A percentile compares a stretch with the other conserved stretches of the same genome.
Evolutionary conservation across 1,140 invertebrate species (phyloP).

Genomic region (Drosophila guanche): DNA sequence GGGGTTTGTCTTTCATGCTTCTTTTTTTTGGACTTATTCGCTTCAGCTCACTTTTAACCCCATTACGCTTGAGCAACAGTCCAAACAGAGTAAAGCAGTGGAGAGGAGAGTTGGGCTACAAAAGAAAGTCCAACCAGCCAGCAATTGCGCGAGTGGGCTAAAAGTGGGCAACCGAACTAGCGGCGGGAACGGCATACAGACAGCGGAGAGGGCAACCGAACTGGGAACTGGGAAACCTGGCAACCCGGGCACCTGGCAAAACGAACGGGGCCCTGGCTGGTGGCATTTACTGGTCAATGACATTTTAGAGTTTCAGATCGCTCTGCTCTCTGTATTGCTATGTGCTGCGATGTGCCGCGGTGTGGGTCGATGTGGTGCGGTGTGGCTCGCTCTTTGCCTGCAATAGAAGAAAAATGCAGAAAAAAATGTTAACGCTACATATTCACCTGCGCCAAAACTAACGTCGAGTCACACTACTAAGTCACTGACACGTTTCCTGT

Average conservation of each 20-base stretch:
- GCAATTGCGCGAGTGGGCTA: constrained; percentile 72
- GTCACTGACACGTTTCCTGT: constrained; percentile 64
- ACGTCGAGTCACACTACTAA: constrained; percentile 65
- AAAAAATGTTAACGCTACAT: constrained; percentile 67
- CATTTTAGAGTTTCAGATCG: constrained; percentile 62
- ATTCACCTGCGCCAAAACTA: constrained; percentile 59
- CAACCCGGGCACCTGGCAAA: constrained; percentile 29
- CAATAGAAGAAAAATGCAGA: constrained; percentile 65
- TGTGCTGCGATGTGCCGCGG: constrained; percentile 1
- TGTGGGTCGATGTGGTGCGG: constrained; percentile 21
- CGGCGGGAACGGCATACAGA: constrained; percentile 27
- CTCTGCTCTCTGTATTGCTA: constrained; percentile 2
- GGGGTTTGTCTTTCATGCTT: constrained; percentile 12
- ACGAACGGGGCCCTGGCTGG: constrained; percentile 41
- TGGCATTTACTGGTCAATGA: constrained; percentile 80
- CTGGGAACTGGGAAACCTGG: constrained; percentile 19
- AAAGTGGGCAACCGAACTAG: constrained; percentile 62
- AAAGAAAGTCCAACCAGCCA: constrained; percentile 56
- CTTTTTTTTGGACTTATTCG: constrained; percentile 57
- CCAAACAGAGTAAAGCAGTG: constrained; percentile 32
- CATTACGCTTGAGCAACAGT: constrained; percentile 76
- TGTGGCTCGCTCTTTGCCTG: constrained; percentile 45
- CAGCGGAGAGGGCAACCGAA: constrained; percentile 40
- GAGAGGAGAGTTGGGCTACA: constrained; percentile 24
- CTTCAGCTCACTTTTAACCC: constrained; percentile 79